Evolutionary conservation across 2,113 vertebrate genomes (phyloP).

Genomic region (Parotia lawesii): DNA sequence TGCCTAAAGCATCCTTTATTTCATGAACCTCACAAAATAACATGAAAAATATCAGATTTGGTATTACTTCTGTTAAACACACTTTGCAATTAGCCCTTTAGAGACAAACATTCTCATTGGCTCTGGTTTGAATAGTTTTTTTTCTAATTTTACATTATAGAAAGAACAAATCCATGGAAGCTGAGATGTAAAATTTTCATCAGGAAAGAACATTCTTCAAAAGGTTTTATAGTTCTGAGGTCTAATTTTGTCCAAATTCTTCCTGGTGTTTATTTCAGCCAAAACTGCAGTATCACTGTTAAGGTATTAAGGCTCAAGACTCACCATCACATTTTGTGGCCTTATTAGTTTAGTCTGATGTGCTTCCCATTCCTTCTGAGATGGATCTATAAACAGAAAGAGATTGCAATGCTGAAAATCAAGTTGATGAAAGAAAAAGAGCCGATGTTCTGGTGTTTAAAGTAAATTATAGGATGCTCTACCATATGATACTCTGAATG

Average conservation of each 20-base stretch:
- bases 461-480: not conserved
- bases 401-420: not conserved
- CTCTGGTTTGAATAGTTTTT: not conserved
- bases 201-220: not conserved
- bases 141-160: not conserved
- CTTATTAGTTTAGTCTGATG: not conserved
- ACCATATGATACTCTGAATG: not conserved
- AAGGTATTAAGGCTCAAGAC: not conserved
- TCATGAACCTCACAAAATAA: not conserved
- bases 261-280: not conserved
- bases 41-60: not conserved
- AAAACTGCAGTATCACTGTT: not conserved
- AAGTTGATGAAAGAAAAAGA: not conserved
- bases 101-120: not conserved
- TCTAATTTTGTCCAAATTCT: not conserved
- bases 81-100: not conserved
- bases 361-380: not conserved
- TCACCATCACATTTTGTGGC: not conserved
- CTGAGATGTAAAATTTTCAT: not conserved
- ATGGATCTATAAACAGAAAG: not conserved
- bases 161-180: not conserved
- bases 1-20: not conserved
- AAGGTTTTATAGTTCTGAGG: not conserved
- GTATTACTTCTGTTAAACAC: not conserved
- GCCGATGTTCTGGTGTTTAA: not conserved